These are phyloP conservation scores for Epizoanthus fatuus DNA, from an alignment of 92 coral and sea anemone species.

Conservation along the genomic window DNA sequence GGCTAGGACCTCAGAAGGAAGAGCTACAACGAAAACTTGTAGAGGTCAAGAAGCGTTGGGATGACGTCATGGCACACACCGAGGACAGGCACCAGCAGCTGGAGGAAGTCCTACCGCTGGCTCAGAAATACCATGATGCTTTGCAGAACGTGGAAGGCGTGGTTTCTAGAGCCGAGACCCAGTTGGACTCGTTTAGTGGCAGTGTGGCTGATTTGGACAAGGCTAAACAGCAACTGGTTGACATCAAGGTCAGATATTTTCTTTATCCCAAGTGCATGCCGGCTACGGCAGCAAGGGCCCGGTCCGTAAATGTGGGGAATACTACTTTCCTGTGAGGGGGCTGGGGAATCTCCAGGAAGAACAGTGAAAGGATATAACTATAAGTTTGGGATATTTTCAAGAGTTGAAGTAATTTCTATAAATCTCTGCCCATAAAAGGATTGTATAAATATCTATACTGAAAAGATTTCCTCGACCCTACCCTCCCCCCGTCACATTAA, in stretches of 20 bases:
- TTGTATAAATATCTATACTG: too few species aligned
- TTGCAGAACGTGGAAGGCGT: constrained; percentile 93
- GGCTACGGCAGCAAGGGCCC: too few species aligned
- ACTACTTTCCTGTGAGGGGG: too few species aligned
- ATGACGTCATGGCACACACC: constrained; percentile 71
- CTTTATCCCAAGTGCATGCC: neutral
- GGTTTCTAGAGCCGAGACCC: constrained; percentile 81
- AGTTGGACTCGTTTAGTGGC: constrained; percentile 71
- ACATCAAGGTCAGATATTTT: constrained; percentile 72
- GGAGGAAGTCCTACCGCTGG: constrained; percentile 89
- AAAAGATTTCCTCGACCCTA: too few species aligned
- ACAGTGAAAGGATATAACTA: too few species aligned
- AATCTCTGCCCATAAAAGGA: too few species aligned
- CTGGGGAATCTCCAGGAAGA: too few species aligned
- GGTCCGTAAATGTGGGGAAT: too few species aligned
- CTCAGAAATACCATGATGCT: constrained; percentile 91
- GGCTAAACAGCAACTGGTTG: constrained; percentile 79
- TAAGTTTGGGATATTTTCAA: too few species aligned
- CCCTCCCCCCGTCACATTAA: too few species aligned
- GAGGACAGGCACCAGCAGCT: constrained; percentile 78
- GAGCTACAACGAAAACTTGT: constrained; percentile 71
- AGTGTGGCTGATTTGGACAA: constrained; percentile 85
- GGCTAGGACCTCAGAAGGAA: constrained; percentile 76
- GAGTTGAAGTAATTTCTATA: too few species aligned
- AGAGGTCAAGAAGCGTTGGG: constrained; percentile 88